Evolutionary conservation across 2,888 invertebrate genomes (phyloP), one percentile per base, ranked within the genome.

Genomic region (Philopedon plagiatum): DNA sequence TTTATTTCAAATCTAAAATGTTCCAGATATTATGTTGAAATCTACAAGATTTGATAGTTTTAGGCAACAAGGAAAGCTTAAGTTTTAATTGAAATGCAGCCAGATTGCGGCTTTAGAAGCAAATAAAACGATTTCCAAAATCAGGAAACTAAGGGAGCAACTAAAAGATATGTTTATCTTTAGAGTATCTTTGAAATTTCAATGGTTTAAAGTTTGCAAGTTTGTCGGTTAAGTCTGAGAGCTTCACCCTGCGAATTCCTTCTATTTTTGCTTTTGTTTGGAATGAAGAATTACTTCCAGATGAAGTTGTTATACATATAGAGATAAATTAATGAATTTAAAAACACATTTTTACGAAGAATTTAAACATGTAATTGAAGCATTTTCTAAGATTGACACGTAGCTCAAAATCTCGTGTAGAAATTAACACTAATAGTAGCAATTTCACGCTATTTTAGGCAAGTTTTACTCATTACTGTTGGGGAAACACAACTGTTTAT

Each of bases 81-180:
- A 29, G 51, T 51, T 51, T 51, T 51, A 26, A 51, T 51, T 29
- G 29, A 51, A 51, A 51, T 51, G 9, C 13, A 51, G 26, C 26
- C 26, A 29, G 26, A 26, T 51, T 26, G 29, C 2, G 29, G 51
- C 13, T 51, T 51, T 5, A 26, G 13, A 26, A 51, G 15, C 26
- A 51, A 51, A 51, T 51, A 51, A 51, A 51, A 51, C 51, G 5
- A 51, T 51, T 51, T n/a, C 15, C 13, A 29, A 51, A 51, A 13
- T 51, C 5, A 51, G 29, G 13, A 26, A 23, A 49, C 49, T 23
- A 49, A 49, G 49, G 49, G 26, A 49, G 49, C 49, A 49, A 49
- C 49, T n/a, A 19, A 49, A 39, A 49, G 11, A 49, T 49, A 49
- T 49, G 49, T 49, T 49, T 49, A 49, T 49, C 49, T 49, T 49